Evolutionary conservation across 2,797 vertebrate species (phyloP).

Genomic region (Alfaro cultratus): DNA sequence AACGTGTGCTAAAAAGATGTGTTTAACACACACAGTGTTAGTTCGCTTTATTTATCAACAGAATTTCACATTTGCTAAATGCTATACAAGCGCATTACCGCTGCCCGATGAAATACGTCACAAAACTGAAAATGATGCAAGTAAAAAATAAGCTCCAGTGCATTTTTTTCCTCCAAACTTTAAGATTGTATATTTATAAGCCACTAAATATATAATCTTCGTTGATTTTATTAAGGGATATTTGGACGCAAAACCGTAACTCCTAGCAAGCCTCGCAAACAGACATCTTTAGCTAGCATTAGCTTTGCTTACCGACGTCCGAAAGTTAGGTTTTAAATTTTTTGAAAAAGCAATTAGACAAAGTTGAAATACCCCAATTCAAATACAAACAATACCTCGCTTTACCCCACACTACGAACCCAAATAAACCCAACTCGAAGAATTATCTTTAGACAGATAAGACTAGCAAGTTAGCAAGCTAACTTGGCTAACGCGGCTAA

Average conservation of each 20-base stretch:
- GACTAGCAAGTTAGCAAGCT: slow-evolving; percentile 62
- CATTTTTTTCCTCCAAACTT: background rate
- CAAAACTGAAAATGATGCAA: background rate
- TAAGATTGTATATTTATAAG: too few relatives aligned
- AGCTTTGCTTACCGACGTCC: slow-evolving; percentile 38
- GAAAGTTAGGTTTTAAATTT: background rate
- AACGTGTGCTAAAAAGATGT: background rate
- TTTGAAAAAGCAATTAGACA: background rate
- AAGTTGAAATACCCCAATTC: background rate
- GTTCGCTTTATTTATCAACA: slow-evolving; percentile 3
- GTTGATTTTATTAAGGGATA: slow-evolving; percentile 6
- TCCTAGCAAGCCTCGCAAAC: slow-evolving; percentile 14
- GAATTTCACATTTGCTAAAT: slow-evolving; percentile 52
- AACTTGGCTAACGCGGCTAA: slow-evolving; percentile 52
- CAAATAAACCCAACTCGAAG: slow-evolving; percentile 9
- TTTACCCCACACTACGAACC: background rate
- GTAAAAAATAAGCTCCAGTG: background rate
- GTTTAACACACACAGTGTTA: background rate
- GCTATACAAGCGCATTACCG: slow-evolving; percentile 34
- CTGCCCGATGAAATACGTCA: background rate
- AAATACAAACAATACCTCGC: background rate
- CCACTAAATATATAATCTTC: accelerated
- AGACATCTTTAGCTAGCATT: slow-evolving; percentile 43
- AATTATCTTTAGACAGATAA: slow-evolving; percentile 14
- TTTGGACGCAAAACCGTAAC: slow-evolving; percentile 30